Evolutionary conservation across 2,888 invertebrate genomes (phyloP).

Genomic region (Xestia ashworthii): DNA sequence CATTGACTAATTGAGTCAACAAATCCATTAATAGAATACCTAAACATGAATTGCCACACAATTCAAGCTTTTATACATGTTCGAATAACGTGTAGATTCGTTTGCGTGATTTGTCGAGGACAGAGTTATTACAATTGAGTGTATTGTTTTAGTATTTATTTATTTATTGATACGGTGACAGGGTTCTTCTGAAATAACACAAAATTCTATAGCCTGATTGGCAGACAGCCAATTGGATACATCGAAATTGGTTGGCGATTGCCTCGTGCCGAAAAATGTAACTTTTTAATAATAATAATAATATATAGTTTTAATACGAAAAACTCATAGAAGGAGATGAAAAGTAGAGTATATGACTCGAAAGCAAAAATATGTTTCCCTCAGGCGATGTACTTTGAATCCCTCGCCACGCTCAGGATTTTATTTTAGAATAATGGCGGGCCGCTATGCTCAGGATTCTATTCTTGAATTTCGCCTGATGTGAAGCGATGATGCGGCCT

Average conservation of each 20-base stretch:
- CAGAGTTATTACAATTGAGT: constrained; percentile 9
- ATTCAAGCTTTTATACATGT: constrained; percentile 14
- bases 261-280: neutral
- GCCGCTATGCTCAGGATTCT: too few relatives aligned
- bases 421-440: too few relatives aligned
- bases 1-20: constrained; percentile 8
- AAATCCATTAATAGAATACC: neutral
- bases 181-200: neutral
- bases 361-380: too few relatives aligned
- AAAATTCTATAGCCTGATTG: neutral
- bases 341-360: too few relatives aligned
- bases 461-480: too few relatives aligned
- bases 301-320: too few relatives aligned
- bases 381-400: too few relatives aligned
- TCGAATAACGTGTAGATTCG: constrained; percentile 30
- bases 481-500: too few relatives aligned
- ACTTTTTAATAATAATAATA: too few relatives aligned
- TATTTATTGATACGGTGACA: neutral
- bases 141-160: constrained; percentile 6
- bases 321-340: too few relatives aligned
- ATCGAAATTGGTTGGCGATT: neutral
- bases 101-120: constrained; percentile 26
- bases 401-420: too few relatives aligned
- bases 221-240: neutral
- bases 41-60: constrained; percentile 3